phyloP scores from a whole-genome alignment of 2,113 vertebrate species.

The Strix aluco region DNA sequence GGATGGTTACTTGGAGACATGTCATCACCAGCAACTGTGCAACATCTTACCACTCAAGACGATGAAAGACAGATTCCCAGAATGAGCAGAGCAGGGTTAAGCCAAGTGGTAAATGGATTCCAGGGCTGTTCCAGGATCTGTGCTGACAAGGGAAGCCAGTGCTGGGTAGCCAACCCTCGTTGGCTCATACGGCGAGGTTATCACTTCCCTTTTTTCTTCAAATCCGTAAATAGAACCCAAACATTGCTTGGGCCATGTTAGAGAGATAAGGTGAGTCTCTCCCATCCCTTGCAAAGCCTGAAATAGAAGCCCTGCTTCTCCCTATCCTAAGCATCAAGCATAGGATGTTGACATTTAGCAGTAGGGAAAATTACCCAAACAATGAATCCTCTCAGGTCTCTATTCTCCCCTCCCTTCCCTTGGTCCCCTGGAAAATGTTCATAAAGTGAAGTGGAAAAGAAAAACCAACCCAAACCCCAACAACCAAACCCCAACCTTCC shows the following conservation, averaged over 20 bases:
- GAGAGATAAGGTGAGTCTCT: slow-evolving; percentile 43
- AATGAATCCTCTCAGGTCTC: slow-evolving; percentile 18
- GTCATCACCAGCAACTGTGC: slow-evolving; percentile 24
- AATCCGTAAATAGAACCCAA: slow-evolving; percentile 56
- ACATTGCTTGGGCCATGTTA: not conserved
- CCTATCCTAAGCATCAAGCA: not conserved
- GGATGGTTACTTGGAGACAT: not conserved
- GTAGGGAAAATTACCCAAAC: not conserved
- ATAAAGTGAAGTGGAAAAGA: not conserved
- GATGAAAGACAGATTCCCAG: slow-evolving; percentile 54
- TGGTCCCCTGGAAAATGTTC: slow-evolving; percentile 7
- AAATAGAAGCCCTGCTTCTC: slow-evolving; percentile 27
- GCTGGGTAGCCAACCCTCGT: not conserved
- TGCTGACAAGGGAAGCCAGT: not conserved
- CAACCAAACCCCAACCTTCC: slow-evolving; percentile 7
- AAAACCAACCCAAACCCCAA: not conserved
- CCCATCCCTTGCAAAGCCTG: slow-evolving; percentile 17
- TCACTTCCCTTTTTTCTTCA: slow-evolving; percentile 44
- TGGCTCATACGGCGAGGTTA: not conserved
- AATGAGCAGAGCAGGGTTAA: slow-evolving; percentile 38
- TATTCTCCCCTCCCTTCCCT: not conserved
- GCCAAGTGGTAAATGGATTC: slow-evolving; percentile 56
- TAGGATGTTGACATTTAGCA: slow-evolving; percentile 21
- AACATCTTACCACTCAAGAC: not conserved
- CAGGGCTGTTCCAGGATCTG: slow-evolving; percentile 22